A percentile compares a stretch with the other conserved stretches of the same genome.
phyloP scores from a whole-genome alignment of 1,140 invertebrate genomes.

The Ladona fulva region DNA sequence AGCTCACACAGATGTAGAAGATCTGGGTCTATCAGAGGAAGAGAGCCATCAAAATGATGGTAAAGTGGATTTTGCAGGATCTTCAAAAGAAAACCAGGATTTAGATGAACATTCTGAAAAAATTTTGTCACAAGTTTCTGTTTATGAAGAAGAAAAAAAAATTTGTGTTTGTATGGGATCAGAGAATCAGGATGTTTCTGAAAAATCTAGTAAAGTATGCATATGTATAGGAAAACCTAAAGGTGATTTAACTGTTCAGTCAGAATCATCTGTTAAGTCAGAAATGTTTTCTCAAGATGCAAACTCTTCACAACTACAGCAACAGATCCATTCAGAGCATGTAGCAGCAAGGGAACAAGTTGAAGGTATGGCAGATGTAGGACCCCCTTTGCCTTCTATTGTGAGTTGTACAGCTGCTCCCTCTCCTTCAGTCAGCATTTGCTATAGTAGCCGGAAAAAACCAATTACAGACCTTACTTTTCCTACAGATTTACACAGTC shows the following conservation, averaged over 20 bases:
- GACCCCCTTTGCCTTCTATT: neutral
- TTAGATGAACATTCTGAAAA: neutral
- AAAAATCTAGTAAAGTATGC: constrained; percentile 19
- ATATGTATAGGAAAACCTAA: constrained; percentile 23
- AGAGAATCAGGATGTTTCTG: neutral
- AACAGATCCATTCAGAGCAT: neutral
- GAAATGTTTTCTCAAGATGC: neutral
- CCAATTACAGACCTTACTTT: too few relatives aligned
- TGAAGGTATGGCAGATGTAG: neutral
- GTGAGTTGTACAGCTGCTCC: too few relatives aligned
- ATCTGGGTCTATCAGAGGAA: constrained; percentile 33
- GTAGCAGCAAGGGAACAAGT: neutral
- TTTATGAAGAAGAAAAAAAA: constrained; percentile 23
- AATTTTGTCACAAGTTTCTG: constrained; percentile 16
- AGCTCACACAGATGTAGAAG: constrained; percentile 41
- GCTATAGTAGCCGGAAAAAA: too few relatives aligned
- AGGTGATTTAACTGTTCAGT: constrained; percentile 19
- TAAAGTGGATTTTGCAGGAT: neutral
- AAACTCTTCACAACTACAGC: neutral
- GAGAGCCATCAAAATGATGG: constrained; percentile 20
- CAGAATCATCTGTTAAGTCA: neutral
- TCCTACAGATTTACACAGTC: too few relatives aligned
- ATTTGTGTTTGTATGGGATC: constrained; percentile 25
- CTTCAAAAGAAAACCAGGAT: neutral
- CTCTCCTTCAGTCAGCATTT: too few relatives aligned